phyloP scores from a whole-genome alignment of 2,888 invertebrate species.

The Gibbula magus region DNA sequence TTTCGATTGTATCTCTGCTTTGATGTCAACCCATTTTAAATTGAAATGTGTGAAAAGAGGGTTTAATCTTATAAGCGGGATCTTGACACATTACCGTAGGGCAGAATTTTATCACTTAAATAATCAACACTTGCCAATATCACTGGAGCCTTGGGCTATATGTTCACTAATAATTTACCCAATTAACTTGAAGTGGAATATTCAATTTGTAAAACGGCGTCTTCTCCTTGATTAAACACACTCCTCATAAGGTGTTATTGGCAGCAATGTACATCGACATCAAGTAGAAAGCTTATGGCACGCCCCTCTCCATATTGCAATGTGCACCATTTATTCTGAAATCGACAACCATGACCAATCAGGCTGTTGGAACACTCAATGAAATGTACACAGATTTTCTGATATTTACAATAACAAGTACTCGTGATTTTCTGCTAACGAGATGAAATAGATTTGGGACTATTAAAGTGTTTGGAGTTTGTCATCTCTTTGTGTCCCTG shows the following conservation, averaged over 20 bases:
- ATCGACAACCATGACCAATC: neutral
- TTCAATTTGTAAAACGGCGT: neutral
- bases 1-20: too few relatives aligned
- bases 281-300: neutral
- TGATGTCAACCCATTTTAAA: too few relatives aligned
- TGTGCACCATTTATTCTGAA: neutral
- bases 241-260: neutral
- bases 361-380: neutral
- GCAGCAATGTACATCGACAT: neutral
- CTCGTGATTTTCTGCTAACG: constrained; percentile 5
- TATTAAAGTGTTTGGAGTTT: neutral
- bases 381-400: constrained; percentile 2
- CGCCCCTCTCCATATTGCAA: neutral
- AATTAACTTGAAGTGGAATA: neutral
- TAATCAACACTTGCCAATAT: neutral
- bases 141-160: neutral
- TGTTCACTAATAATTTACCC: neutral
- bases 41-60: too few relatives aligned
- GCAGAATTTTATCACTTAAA: neutral
- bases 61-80: too few relatives aligned
- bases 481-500: neutral
- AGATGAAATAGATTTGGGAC: constrained; percentile 7
- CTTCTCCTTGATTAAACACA: neutral
- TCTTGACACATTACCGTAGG: neutral
- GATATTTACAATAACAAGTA: constrained; percentile 10